Evolutionary conservation across 2,797 vertebrate genomes (phyloP).

Genomic region (Austrolebias charrua): DNA sequence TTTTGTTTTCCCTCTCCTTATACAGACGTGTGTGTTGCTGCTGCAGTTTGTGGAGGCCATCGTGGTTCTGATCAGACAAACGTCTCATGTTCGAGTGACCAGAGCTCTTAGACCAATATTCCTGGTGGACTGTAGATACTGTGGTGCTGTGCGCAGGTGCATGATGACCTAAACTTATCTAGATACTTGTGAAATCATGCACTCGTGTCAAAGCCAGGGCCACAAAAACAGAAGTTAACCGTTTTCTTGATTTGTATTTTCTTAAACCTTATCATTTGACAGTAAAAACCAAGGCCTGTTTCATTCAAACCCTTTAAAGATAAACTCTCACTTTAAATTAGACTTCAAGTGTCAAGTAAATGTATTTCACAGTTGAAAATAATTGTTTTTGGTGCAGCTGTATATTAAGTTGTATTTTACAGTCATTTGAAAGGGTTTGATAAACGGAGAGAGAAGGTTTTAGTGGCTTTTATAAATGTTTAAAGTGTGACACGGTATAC

Average conservation of each 20-base stretch:
- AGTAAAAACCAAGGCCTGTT: too few species aligned
- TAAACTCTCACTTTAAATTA: too few species aligned
- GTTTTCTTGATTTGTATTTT: too few species aligned
- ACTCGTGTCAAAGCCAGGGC: not conserved
- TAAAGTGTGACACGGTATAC: too few species aligned
- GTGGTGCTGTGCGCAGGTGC: conserved; percentile 93
- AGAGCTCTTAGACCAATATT: conserved; percentile 96
- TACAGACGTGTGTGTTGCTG: conserved; percentile 88
- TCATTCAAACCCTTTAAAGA: too few species aligned
- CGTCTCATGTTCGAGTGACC: conserved; percentile 93
- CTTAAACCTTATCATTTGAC: too few species aligned
- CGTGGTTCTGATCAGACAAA: conserved; percentile 94
- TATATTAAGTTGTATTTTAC: not conserved
- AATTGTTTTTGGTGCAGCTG: too few species aligned
- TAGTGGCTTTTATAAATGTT: too few species aligned
- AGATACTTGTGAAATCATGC: not conserved
- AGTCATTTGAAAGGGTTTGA: not conserved
- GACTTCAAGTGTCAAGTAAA: too few species aligned
- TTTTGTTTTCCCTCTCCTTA: conserved; percentile 18
- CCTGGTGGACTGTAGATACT: conserved; percentile 96
- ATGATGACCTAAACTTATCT: not conserved
- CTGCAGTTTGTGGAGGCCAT: conserved; percentile 96
- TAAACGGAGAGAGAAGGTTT: too few species aligned
- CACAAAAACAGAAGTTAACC: not conserved
- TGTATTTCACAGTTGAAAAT: too few species aligned